Percentiles rank a stretch among this genome's conserved stretches.
phyloP scores from a whole-genome alignment of 92 coral and sea anemone genomes.

The Hydrozoanthus gracilis region DNA sequence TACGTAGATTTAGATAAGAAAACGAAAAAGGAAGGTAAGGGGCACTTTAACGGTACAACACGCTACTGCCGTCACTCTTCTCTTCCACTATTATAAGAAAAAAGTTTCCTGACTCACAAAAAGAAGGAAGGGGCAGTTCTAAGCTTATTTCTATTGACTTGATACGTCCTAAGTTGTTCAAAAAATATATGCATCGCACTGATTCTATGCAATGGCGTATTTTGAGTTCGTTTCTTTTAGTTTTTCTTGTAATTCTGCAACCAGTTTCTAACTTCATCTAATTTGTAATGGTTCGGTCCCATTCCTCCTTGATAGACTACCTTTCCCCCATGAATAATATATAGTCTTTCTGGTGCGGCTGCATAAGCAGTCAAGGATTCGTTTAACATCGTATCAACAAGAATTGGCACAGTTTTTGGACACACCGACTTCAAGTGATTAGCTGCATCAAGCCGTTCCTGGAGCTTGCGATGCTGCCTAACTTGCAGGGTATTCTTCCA shows the following conservation, averaged over 20 bases:
- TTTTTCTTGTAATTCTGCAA: background rate
- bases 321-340: slow-evolving; percentile 38
- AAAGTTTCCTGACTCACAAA: too few relatives aligned
- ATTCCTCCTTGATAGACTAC: slow-evolving; percentile 52
- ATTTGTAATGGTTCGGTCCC: slow-evolving; percentile 52
- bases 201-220: too few relatives aligned
- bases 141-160: too few relatives aligned
- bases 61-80: too few relatives aligned
- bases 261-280: slow-evolving; percentile 54
- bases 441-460: slow-evolving; percentile 51
- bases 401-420: slow-evolving; percentile 45
- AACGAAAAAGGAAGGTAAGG: too few relatives aligned
- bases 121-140: too few relatives aligned
- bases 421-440: slow-evolving; percentile 34
- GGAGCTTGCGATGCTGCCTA: slow-evolving; percentile 50
- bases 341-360: slow-evolving; percentile 53
- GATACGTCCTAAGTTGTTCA: too few relatives aligned
- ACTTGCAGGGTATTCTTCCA: slow-evolving; percentile 48
- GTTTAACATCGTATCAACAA: slow-evolving; percentile 55
- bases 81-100: too few relatives aligned
- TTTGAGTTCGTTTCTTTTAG: too few relatives aligned
- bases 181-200: too few relatives aligned
- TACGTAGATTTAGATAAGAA: too few relatives aligned
- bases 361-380: slow-evolving; percentile 41
- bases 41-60: too few relatives aligned